These are phyloP conservation scores for Phengaris arion DNA, from an alignment of 2,888 invertebrate genomes.

Conservation along the genomic window DNA sequence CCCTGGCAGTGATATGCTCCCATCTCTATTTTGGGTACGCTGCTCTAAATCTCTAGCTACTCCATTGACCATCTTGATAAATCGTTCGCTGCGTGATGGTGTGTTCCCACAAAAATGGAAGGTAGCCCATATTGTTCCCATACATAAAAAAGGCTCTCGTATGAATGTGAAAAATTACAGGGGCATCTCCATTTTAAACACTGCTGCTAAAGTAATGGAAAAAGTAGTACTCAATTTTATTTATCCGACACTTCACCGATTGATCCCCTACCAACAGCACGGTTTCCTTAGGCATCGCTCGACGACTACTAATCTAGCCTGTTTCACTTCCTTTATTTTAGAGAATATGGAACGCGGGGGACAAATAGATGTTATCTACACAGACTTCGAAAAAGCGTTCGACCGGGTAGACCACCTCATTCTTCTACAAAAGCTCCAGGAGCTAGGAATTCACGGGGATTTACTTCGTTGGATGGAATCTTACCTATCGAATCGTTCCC, in stretches of 20 bases:
- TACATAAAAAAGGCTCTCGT: constrained; percentile 8
- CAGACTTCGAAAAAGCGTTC: constrained; percentile 38
- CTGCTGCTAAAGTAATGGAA: constrained; percentile 10
- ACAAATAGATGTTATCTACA: constrained; percentile 31
- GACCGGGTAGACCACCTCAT: constrained; percentile 30
- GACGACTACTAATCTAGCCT: no score
- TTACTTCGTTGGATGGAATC: constrained; percentile 35
- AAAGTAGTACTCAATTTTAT: not conserved
- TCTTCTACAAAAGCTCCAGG: constrained; percentile 32
- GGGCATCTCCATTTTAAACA: not conserved
- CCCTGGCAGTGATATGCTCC: no score
- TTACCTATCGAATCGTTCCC: constrained; percentile 34
- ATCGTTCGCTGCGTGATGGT: not conserved
- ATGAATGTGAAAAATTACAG: not conserved
- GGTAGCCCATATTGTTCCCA: not conserved
- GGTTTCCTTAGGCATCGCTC: no score
- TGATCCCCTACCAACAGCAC: constrained; percentile 14
- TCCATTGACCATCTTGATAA: not conserved
- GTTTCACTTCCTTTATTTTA: no score
- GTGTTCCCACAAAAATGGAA: constrained; percentile 4
- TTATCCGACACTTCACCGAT: not conserved
- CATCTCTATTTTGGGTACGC: no score
- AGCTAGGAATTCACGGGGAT: constrained; percentile 34
- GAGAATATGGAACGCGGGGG: no score
- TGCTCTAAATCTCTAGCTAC: no score